Base-by-base conservation (phyloP, 2,888 invertebrate genomes). In the Stenolophus ochropezus region DNA sequence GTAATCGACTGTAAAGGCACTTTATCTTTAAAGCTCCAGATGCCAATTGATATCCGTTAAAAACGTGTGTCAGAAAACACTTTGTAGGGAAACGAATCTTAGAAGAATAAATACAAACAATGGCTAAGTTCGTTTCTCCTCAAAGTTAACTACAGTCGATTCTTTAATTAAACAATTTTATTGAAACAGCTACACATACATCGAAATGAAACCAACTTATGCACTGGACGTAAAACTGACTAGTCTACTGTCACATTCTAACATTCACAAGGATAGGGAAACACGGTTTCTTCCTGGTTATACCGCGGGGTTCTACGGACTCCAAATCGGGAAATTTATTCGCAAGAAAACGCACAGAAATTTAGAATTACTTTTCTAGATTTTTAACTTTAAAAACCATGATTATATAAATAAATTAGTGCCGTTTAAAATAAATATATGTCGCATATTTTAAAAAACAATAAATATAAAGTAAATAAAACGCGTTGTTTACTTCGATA, bases 141-240 rank as follows among this genome's bases (percentile, higher is more conserved):
- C 33, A 27, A 69, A 61, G 14, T 33, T 33, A 69, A 33, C 8
- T 69, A 61, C 61, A 61, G 61, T 61, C 61, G 61, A 61, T 61
- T 61, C 53, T 61, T 23, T 23, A 23, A 21, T 61, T 61, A 23
- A 61, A 61, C 61, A 61, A 61, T 69, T 69, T 69, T 18, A 69
- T 69, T 69, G 65, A 69, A 69, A 69, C 65, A 69, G 27, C 65
- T 69, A 69, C 65, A 33, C 65, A 69, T 69, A 69, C 65, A 69
- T 27, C 65, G 33, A 69, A 27, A 61, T 25, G 25, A 69, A 69
- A 33, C 33, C 65, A 69, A 69, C 65, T 69, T 69, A 69, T 33
- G 20, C 79, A 79, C 79, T 79, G 79, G 79, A 79, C 71, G 71
- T 53, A 79, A 78, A 79, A 79, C 71, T 79, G 79, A 79, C 79